Evolutionary conservation across 1,140 invertebrate genomes (phyloP).

Genomic region (Hesperophylax magnus): DNA sequence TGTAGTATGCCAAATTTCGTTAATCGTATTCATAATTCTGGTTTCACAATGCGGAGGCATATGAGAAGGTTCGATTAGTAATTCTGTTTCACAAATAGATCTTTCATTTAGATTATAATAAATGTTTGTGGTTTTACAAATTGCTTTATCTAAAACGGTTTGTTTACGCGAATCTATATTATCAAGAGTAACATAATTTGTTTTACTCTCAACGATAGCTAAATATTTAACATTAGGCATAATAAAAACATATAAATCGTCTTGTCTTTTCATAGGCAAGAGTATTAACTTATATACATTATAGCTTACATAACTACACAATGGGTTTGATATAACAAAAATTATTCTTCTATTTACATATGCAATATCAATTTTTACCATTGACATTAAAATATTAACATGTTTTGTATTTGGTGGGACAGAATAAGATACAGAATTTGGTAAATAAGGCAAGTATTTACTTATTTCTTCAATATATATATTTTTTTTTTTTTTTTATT

Average conservation of each 20-base stretch:
- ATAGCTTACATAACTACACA: constrained; percentile 4
- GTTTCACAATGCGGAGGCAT: no score
- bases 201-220: neutral
- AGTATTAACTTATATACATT: constrained; percentile 13
- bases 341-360: constrained; percentile 5
- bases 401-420: neutral
- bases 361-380: neutral
- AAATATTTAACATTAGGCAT: neutral
- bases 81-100: constrained; percentile 1
- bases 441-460: neutral
- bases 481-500: no score
- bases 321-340: constrained; percentile 10
- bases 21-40: no score
- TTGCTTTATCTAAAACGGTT: neutral
- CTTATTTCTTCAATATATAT: constrained; percentile 2
- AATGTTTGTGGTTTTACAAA: neutral
- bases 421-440: neutral
- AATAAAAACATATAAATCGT: constrained; percentile 16
- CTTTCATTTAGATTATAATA: neutral
- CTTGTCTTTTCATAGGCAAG: neutral
- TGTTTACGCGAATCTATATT: neutral
- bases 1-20: no score
- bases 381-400: neutral
- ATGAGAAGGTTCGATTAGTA: no score
- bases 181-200: neutral